Percentiles rank a stretch among this genome's conserved stretches.
These are phyloP conservation scores for Petrocephalus zakoni DNA, from an alignment of 2,113 vertebrate species.

Conservation along the genomic window DNA sequence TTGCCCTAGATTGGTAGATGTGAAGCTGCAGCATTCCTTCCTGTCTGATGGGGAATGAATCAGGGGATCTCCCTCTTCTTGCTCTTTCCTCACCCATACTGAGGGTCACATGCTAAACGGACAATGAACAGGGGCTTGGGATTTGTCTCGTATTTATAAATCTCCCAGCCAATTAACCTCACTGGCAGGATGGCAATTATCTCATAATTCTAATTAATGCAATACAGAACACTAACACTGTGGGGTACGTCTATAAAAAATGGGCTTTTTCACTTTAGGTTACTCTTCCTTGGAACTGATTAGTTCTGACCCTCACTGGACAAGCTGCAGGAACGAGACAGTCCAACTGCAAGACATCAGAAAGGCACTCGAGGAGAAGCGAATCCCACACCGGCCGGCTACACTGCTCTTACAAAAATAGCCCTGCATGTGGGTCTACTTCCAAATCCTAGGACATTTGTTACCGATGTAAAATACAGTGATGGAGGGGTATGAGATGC, in stretches of 20 bases:
- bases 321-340: neutral
- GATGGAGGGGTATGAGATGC: neutral
- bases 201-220: conserved; percentile 38
- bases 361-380: neutral
- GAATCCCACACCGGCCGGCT: neutral
- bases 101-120: conserved; percentile 15
- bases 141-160: conserved; percentile 49
- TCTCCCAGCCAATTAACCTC: conserved; percentile 55
- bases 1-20: neutral
- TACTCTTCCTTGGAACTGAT: neutral
- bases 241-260: neutral
- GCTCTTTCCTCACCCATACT: neutral
- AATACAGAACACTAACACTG: neutral
- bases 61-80: neutral
- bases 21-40: neutral
- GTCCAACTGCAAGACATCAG: neutral
- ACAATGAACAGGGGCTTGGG: conserved; percentile 43
- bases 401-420: neutral
- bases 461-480: neutral
- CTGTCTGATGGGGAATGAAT: neutral
- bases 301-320: neutral
- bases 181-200: conserved; percentile 45
- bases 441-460: neutral
- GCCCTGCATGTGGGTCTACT: neutral
- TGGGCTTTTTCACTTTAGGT: neutral